Evolutionary conservation across 2,888 invertebrate species (phyloP).

Genomic region (Seira ritae): DNA sequence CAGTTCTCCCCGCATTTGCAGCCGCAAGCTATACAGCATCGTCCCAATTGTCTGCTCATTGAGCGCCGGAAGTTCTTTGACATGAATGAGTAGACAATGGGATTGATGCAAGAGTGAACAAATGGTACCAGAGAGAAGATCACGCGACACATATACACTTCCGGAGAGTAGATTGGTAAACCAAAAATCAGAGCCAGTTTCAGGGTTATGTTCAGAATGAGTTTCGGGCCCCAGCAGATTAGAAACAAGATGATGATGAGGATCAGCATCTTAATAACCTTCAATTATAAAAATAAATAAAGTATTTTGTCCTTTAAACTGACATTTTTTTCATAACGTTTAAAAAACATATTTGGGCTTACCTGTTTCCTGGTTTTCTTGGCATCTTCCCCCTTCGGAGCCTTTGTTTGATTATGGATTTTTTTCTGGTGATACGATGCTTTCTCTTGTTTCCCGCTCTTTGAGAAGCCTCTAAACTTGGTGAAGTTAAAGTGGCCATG

Average conservation of each 20-base stretch:
- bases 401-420: too few relatives aligned
- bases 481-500: too few relatives aligned
- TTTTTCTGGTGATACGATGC: too few relatives aligned
- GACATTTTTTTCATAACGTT: too few relatives aligned
- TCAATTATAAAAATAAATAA: too few relatives aligned
- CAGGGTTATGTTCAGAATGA: constrained; percentile 76
- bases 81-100: constrained; percentile 75
- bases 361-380: too few relatives aligned
- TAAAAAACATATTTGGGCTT: too few relatives aligned
- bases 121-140: constrained; percentile 75
- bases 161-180: constrained; percentile 72
- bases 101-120: constrained; percentile 76
- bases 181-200: constrained; percentile 73
- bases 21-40: constrained; percentile 61
- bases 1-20: constrained; percentile 50
- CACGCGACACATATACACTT: constrained; percentile 74
- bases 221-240: constrained; percentile 77
- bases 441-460: too few relatives aligned
- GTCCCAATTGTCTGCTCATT: constrained; percentile 72
- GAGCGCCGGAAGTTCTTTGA: constrained; percentile 75
- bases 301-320: too few relatives aligned
- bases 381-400: too few relatives aligned
- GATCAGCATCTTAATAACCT: constrained; percentile 79
- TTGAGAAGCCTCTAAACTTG: too few relatives aligned
- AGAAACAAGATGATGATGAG: constrained; percentile 77